Percentiles rank a stretch among this genome's conserved stretches.
Evolutionary conservation across 2,888 invertebrate species (phyloP).

Genomic region (Drosophila barbarae): DNA sequence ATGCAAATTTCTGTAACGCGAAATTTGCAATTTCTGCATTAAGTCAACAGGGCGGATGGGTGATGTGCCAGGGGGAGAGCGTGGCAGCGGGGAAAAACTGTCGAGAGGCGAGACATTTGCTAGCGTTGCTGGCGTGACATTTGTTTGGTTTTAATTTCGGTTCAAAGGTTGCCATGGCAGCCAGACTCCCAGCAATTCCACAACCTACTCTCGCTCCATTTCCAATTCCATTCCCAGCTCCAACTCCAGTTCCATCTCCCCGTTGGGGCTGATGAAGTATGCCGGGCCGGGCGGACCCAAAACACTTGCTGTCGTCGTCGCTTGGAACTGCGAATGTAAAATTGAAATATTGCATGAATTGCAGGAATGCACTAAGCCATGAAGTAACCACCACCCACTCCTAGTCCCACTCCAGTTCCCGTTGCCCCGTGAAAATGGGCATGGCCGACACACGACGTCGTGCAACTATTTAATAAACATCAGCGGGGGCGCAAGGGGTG

Average conservation of each 20-base stretch:
- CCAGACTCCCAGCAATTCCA: constrained; percentile 25
- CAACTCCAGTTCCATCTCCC: neutral
- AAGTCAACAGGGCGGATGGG: constrained; percentile 54
- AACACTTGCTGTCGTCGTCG: constrained; percentile 36
- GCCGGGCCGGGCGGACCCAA: constrained; percentile 20
- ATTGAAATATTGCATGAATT: constrained; percentile 68
- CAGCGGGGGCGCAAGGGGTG: constrained; percentile 14
- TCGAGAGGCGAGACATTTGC: constrained; percentile 21
- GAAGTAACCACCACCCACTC: constrained; percentile 7
- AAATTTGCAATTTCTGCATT: constrained; percentile 62
- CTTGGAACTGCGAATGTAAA: constrained; percentile 44
- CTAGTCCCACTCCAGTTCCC: too few relatives aligned
- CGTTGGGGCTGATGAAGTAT: constrained; percentile 17
- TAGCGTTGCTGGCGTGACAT: constrained; percentile 57
- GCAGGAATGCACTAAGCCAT: constrained; percentile 55
- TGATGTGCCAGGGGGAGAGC: neutral
- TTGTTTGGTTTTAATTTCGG: constrained; percentile 71
- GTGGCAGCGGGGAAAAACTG: neutral
- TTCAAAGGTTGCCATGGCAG: constrained; percentile 59
- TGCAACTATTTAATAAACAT: constrained; percentile 73
- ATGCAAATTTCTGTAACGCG: constrained; percentile 32
- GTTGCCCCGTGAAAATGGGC: constrained; percentile 7
- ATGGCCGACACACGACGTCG: constrained; percentile 32
- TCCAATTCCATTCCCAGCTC: constrained; percentile 1
- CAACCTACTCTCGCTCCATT: constrained; percentile 16